These are phyloP conservation scores for Stegostoma tigrinum DNA, from an alignment of 2,113 vertebrate species.

Conservation along the genomic window DNA sequence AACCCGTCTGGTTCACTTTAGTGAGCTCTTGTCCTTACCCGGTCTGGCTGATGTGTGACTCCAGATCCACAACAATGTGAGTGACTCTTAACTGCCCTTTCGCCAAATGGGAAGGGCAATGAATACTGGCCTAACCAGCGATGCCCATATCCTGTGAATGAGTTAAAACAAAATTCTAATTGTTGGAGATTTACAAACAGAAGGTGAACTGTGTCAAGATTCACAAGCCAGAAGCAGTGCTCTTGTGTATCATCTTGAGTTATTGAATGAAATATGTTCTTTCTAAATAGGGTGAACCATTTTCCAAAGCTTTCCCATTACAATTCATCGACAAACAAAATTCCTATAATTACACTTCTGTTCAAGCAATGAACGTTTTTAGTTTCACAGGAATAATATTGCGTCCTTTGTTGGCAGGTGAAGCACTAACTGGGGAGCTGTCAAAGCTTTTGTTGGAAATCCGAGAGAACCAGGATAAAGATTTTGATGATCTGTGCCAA, in stretches of 20 bases:
- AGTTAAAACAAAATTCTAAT: not conserved
- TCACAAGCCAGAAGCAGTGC: not conserved
- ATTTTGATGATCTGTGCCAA: conserved; percentile 91
- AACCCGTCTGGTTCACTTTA: no score
- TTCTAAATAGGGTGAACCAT: not conserved
- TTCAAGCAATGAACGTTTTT: not conserved
- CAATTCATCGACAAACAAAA: not conserved
- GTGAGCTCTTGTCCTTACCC: no score
- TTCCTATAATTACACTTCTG: not conserved
- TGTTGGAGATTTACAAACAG: not conserved
- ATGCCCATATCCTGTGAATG: no score
- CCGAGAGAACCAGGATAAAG: conserved; percentile 87
- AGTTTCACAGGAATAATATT: not conserved
- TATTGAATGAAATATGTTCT: not conserved
- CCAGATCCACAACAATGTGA: no score
- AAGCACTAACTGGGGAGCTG: conserved; percentile 86
- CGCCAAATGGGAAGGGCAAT: no score
- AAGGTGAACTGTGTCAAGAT: not conserved
- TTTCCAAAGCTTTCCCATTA: not conserved
- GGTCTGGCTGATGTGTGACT: no score
- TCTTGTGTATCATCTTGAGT: not conserved
- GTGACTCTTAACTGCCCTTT: no score
- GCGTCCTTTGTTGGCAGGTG: conserved; percentile 61
- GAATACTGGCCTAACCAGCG: no score
- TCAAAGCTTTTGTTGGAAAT: conserved; percentile 92